Base-by-base conservation (phyloP, 2,797 vertebrate genomes). In the Hippocampus kuda region DNA sequence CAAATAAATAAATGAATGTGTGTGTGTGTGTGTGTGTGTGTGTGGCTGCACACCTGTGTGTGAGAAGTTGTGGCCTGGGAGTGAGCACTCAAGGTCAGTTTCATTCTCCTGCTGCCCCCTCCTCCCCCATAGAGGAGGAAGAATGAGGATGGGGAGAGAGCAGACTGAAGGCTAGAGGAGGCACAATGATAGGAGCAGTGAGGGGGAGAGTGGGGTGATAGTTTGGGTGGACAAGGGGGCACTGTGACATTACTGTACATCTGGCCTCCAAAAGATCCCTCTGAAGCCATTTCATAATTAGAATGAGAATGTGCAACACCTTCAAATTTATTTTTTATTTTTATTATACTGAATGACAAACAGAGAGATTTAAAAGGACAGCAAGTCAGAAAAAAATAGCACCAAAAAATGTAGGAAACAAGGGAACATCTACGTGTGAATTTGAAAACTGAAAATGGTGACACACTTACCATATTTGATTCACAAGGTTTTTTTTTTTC, bases 231-330 rank as follows among this genome's bases (percentile, higher is more conserved):
- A 61, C 75, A 68, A 77, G 75, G 82, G 86, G 84, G 82, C 86
- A 88, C 75, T 68, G 83, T 88, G 88, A 88, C 86, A 89, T 89
- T 82, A 61, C 59, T 61, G 26, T 59, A 73, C 66, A 75, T 69
- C 74, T 68, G 62, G 73, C 75, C 73, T 83, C 61, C 24, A 16
- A 42, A 24, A 56, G 64, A 71, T 81, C 71, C 48, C 26, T 65
- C 70, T 44, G 63, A 65, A 48, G 44, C 44, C 63, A 65, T 10
- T 60, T 60, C 7, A 60, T 34, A 34, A 60, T 51, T 30, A 48
- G 38, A 57, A 38, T 65, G 11, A 1, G 26, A 20, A 1, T 15
- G 44, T 22, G 15, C 24, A 26, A 56, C 54, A 26, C 26, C 4
- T 13, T 27, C 5, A 3, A 10, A 3, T 24, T 54, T 54, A 3